Evolutionary conservation across 2,113 vertebrate species (phyloP), one percentile per base, ranked within the genome.

Genomic region (Lophura nycthemera): DNA sequence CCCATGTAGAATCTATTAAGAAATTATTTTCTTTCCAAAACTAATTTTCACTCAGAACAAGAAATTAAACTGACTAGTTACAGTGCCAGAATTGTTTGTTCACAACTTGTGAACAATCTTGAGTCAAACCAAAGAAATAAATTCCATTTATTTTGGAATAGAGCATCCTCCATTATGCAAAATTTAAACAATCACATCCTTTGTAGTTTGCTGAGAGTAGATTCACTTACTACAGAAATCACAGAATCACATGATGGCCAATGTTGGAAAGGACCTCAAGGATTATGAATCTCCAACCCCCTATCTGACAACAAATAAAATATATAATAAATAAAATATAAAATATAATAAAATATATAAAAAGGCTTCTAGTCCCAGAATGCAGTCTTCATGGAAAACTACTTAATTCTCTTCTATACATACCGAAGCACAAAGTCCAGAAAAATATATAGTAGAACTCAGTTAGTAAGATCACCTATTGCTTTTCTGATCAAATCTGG

Each of bases 21-120:
- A 79, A 92, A 71, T 4, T 60, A n/a, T n/a, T n/a, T n/a, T n/a
- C 66, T 63, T 92, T 71, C 60, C 36, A 38, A 63, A 76, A 95
- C 69, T 2, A 74, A 59, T 73, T 36, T 54, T 32, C 13, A 27
- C 2, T 34, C 15, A 63, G 9, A 81, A 54, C 27, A 54, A 74
- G 21, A 81, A 88, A 88, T 15, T 11, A 54, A 93, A 63, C 3
- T 4, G 69, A 50, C 7, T 24, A 65, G 10, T 15, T 60, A 59
- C 8, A 61, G 5, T 5, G 69, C 38, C 42, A 70, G 45, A 76
- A 77, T 30, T 70, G 66, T 14, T 66, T 57, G 8, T 48, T 84
- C 45, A 80, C 4, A n/a, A n/a, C n/a, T n/a, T n/a, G n/a, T n/a
- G n/a, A 6, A 86, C 84, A 77, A 71, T 40, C 12, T 66, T 42